Base-by-base conservation (phyloP, 1,140 invertebrate genomes). In the Agrilus planipennis region DNA sequence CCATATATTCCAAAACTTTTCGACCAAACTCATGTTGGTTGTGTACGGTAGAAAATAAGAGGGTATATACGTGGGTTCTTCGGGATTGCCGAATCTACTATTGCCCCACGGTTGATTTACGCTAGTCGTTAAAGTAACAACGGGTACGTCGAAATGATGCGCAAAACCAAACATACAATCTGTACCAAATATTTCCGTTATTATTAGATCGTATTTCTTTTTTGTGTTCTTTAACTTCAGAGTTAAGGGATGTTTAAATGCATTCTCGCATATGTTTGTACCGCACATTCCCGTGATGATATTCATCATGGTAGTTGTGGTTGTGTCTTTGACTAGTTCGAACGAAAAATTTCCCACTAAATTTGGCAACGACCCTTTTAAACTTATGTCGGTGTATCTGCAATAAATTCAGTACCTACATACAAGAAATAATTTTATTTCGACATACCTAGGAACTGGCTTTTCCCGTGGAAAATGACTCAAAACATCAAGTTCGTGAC, bases 51-150 rank as follows among this genome's bases (percentile, higher is more conserved):
- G 48, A 15, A 71, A 73, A 25, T 73, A 50, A 3, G 57, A 55
- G 0, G 79, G 74, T 0, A 79, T 62, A 48, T 76, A 77, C 2
- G 75, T 65, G 0, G 77, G 72, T 50, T 76, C 75, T 27, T 77
- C 68, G 0, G 68, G 65, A 34, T 72, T 61, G 2, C 68, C 71
- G 10, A 79, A 61, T 7, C 75, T 65, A 9, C 64, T 54, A n/a
- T 43, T 29, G 9, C 30, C 42, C 60, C 60, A 61, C 0, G 70
- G 71, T 65, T 79, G 72, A 6, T 73, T 40, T 0, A 62, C 53
- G 41, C 72, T 72, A 0, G 73, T 74, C 6, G 70, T 70, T 4
- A 82, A 12, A 0, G 56, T 61, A 1, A 84, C 55, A 1, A 71
- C 63, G 0, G 78, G 77, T 1, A 66, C 69, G 16, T 65, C 50